A percentile compares a stretch with the other conserved stretches of the same genome.
phyloP scores from a whole-genome alignment of 1,140 invertebrate species.

The Maniola jurtina region DNA sequence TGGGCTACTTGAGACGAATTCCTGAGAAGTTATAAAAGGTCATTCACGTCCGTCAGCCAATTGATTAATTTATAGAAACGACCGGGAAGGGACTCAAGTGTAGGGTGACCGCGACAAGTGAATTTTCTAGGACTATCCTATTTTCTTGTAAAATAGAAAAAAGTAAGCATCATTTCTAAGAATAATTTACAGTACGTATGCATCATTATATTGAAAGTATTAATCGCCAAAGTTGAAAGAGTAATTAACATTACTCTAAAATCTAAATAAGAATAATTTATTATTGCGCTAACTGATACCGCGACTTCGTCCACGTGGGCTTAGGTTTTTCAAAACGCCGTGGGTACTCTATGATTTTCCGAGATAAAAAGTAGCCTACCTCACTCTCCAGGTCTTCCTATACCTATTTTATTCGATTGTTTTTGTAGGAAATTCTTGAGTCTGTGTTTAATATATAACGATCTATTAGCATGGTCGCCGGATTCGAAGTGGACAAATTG shows the following conservation, averaged over 20 bases:
- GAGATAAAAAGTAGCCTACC: too few relatives aligned
- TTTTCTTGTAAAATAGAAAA: not conserved
- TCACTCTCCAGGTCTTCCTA: too few relatives aligned
- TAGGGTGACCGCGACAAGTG: constrained; percentile 2
- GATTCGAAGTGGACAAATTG: constrained; percentile 48
- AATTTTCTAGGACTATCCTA: not conserved
- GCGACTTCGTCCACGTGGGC: too few relatives aligned
- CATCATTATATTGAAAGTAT: too few relatives aligned
- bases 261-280: too few relatives aligned
- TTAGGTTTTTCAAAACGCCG: too few relatives aligned
- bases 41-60: constrained; percentile 49
- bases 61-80: constrained; percentile 49
- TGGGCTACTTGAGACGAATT: constrained; percentile 12
- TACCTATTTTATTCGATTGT: too few relatives aligned
- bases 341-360: too few relatives aligned
- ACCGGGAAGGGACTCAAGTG: constrained; percentile 39
- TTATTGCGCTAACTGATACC: too few relatives aligned
- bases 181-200: too few relatives aligned
- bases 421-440: not conserved
- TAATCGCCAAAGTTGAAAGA: too few relatives aligned
- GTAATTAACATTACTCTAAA: too few relatives aligned
- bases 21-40: constrained; percentile 28
- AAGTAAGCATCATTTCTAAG: not conserved
- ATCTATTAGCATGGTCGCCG: not conserved
- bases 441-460: not conserved